These are phyloP conservation scores for Microtus ochrogaster DNA, from an alignment of 2,113 vertebrate genomes.

Conservation along the genomic window DNA sequence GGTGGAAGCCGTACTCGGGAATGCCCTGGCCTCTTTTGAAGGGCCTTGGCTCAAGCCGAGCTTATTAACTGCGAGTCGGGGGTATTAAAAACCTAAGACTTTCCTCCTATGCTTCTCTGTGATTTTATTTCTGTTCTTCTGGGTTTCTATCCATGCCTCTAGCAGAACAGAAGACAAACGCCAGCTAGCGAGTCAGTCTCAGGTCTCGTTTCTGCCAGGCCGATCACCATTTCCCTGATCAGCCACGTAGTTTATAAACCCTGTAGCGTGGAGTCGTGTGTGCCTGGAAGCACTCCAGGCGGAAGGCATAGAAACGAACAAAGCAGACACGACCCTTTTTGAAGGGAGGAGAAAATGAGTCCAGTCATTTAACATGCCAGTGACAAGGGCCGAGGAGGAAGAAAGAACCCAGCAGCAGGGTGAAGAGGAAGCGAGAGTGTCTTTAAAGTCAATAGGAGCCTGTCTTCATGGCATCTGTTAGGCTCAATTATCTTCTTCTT, in stretches of 20 bases:
- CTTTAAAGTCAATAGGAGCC: not conserved
- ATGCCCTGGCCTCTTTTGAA: not conserved
- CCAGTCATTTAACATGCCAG: not conserved
- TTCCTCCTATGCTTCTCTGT: not conserved
- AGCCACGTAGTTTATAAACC: not conserved
- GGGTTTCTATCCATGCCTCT: not conserved
- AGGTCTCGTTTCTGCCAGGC: not conserved
- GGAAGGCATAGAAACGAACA: not conserved
- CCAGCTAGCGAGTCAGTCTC: not conserved
- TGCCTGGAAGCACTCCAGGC: not conserved
- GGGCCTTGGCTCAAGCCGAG: not conserved
- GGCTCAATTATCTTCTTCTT: not conserved
- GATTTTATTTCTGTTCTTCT: not conserved
- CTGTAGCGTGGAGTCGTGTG: not conserved
- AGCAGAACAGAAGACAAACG: not conserved
- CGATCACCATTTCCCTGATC: not conserved
- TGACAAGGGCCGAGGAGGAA: not conserved
- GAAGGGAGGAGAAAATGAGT: constrained; percentile 38
- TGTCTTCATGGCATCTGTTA: not conserved
- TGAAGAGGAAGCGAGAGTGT: not conserved
- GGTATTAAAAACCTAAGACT: not conserved
- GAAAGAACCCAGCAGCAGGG: not conserved
- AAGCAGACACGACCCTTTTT: not conserved
- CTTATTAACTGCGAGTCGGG: not conserved
- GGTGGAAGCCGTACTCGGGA: not conserved